A percentile compares a stretch with the other conserved stretches of the same genome.
Evolutionary conservation across 2,113 vertebrate genomes (phyloP).

Genomic region (Laticauda colubrina): DNA sequence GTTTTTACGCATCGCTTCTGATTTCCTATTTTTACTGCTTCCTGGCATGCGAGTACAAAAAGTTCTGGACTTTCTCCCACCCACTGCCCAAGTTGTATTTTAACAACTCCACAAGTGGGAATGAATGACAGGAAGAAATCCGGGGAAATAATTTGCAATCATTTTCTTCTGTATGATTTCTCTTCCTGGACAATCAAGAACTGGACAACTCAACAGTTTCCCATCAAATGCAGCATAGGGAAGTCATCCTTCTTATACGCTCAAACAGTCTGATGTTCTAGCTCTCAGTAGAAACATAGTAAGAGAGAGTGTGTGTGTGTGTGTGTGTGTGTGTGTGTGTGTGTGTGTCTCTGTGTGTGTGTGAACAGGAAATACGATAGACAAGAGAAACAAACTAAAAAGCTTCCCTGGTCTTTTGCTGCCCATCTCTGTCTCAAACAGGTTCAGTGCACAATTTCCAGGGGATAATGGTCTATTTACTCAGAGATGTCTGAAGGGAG

Average conservation of each 20-base stretch:
- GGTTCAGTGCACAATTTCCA: slow-evolving; percentile 28
- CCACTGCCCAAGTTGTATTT: slow-evolving; percentile 11
- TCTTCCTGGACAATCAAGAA: slow-evolving; percentile 13
- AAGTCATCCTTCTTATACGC: not conserved
- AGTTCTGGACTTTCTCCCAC: slow-evolving; percentile 4
- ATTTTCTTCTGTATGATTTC: slow-evolving; percentile 37
- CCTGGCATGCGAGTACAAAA: slow-evolving; percentile 31
- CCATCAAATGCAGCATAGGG: not conserved
- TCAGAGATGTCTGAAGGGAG: slow-evolving; percentile 3
- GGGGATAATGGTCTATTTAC: slow-evolving; percentile 42
- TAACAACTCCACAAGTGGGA: not conserved
- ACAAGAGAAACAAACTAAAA: not conserved
- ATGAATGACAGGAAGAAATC: slow-evolving; percentile 12
- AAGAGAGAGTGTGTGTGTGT: not conserved
- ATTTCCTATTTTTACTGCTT: not conserved
- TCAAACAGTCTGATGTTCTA: slow-evolving; percentile 10
- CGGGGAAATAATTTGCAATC: slow-evolving; percentile 34
- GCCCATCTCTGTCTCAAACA: slow-evolving; percentile 26
- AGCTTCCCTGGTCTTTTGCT: not conserved
- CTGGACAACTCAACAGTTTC: slow-evolving; percentile 13
- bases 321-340: too few species aligned
- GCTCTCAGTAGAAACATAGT: not conserved
- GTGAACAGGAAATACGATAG: not conserved
- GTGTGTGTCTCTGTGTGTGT: too few species aligned
- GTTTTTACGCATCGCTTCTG: not conserved